Evolutionary conservation across 2,113 vertebrate genomes (phyloP).

Genomic region (Setophaga coronata): DNA sequence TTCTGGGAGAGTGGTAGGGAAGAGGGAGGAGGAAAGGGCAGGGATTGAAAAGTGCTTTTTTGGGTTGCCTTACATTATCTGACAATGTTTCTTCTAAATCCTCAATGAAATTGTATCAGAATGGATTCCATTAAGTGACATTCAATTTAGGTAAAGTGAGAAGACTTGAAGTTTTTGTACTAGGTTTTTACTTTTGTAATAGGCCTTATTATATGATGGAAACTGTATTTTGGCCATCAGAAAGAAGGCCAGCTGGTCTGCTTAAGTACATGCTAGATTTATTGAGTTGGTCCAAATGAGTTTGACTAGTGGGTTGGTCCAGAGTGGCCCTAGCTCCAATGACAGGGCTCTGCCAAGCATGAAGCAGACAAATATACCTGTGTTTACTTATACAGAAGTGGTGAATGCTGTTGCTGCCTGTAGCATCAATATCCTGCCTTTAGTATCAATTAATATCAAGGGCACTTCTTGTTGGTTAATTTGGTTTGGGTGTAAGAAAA

Average conservation of each 20-base stretch:
- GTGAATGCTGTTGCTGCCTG: background rate
- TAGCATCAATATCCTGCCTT: background rate
- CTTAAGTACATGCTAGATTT: conserved; percentile 20
- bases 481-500: background rate
- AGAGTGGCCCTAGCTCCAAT: background rate
- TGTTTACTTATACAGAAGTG: background rate
- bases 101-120: background rate
- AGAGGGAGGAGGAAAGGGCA: background rate
- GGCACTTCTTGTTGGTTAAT: background rate
- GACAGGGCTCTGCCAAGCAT: background rate
- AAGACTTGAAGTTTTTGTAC: conserved; percentile 49
- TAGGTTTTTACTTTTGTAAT: background rate
- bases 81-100: conserved; percentile 57
- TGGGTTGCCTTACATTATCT: conserved; percentile 51
- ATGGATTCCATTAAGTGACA: conserved; percentile 53
- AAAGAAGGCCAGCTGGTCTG: conserved; percentile 25
- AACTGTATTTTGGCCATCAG: conserved; percentile 26
- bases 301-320: background rate
- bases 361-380: background rate
- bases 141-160: conserved; percentile 57
- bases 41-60: conserved; percentile 37
- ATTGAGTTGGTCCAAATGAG: background rate
- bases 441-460: background rate
- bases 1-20: background rate
- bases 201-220: conserved; percentile 44